Base-by-base conservation (phyloP, 1,140 invertebrate species). In the Nasonia giraulti region DNA sequence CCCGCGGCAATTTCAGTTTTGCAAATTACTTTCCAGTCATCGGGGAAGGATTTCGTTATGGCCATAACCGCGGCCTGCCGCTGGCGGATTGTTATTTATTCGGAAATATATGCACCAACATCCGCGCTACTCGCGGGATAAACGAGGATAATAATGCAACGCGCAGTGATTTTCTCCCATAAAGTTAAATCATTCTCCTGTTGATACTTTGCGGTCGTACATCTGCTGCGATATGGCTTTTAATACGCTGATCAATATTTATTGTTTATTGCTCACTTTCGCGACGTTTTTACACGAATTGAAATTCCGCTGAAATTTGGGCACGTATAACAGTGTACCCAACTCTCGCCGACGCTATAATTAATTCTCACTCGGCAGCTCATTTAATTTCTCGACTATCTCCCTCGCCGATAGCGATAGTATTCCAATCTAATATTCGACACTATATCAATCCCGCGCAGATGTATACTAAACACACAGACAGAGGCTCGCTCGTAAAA, bases 11-110 rank as follows among this genome's bases (percentile, higher is more conserved):
- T 68, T 62, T 76, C 47, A 66, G 66, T 71, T 85, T 75, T 80
- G 71, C 50, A 80, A 75, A 80, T 85, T 85, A 85, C 84, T 81
- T 80, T 85, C 55, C 33, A 47, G 73, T 77, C 84, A 69, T 77
- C 74, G 79, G 79, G 78, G 84, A 81, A 85, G 66, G 78, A 81
- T 85, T 74, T 80, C 69, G 77, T 44, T 55, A 62, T 20, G 20
- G 6, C 37, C 20, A 31, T 10, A 81, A 66, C 27, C 62, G 27
- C 27, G 27, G 1, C 27, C 27, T 27, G 27, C 27, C 1, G 23
- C 4, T 37, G 11, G 17, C 68, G n/a, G 33, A 76, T 81, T 80
- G 50, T 85, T 81, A 76, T 85, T 85, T 81, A 81, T 81, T 81
- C 27, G 77, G 77, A 84, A 85, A 81, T 68, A 81, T 68, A 77